Evolutionary conservation across 2,797 vertebrate genomes (phyloP).

Genomic region (Spinibarbus caldwelli): DNA sequence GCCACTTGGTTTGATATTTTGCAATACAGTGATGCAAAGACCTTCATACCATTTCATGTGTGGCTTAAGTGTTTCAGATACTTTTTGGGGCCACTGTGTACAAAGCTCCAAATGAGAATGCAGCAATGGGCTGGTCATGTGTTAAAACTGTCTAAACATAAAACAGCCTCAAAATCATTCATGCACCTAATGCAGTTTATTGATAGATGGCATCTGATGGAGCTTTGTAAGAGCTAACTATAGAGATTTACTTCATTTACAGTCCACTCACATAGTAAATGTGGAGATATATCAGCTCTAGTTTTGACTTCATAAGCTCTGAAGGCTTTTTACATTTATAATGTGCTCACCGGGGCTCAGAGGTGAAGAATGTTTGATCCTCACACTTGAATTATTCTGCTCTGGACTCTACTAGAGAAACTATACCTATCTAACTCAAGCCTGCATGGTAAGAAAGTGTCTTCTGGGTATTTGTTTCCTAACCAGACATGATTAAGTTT

Average conservation of each 20-base stretch:
- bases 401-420: conserved; percentile 8
- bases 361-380: conserved; percentile 25
- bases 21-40: neutral
- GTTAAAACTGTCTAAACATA: neutral
- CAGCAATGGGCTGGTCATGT: conserved; percentile 11
- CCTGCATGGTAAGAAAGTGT: neutral
- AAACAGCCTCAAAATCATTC: conserved; percentile 7
- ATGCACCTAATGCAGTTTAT: neutral
- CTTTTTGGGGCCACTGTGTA: conserved; percentile 1
- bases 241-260: conserved; percentile 6
- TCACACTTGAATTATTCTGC: conserved; percentile 7
- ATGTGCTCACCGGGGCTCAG: conserved; percentile 27
- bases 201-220: neutral
- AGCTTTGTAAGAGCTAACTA: conserved; percentile 25
- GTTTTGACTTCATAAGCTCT: conserved; percentile 13
- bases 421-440: neutral
- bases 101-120: neutral
- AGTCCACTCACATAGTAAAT: neutral
- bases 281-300: conserved; percentile 21
- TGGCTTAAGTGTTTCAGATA: conserved; percentile 20
- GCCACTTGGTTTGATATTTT: conserved; percentile 1
- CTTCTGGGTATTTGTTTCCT: conserved; percentile 9
- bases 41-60: neutral
- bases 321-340: conserved; percentile 27
- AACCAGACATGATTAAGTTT: neutral